Percentiles rank a stretch among this genome's conserved stretches.
Conservation (phyloP, 2,797 vertebrate species). For the Sciurus carolinensis region DNA sequence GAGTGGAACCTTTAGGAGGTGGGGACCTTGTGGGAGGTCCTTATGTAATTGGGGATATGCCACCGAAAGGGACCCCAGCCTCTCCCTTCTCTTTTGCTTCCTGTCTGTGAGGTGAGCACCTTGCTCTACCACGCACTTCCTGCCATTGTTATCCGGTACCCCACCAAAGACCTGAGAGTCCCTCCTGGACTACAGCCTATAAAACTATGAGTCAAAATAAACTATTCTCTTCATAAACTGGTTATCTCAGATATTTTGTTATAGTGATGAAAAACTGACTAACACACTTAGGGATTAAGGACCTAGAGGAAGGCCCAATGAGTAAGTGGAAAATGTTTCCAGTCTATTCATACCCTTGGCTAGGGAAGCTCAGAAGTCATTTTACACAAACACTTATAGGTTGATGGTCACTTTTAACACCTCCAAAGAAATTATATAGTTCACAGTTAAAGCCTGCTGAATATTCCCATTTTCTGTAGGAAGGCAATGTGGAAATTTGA, state of each 20-base stretch:
- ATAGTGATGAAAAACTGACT: neutral
- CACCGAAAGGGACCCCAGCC: neutral
- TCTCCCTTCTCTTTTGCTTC: neutral
- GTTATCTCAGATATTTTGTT: neutral
- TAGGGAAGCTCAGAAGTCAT: neutral
- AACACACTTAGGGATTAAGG: neutral
- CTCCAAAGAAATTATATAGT: neutral
- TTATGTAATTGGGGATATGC: no score
- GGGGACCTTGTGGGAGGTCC: neutral
- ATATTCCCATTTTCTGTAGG: slow-evolving; percentile 12
- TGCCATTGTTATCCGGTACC: neutral
- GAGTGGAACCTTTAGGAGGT: neutral
- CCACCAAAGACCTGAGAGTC: neutral
- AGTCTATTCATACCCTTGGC: neutral
- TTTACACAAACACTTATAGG: neutral
- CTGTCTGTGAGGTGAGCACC: neutral
- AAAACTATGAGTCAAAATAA: neutral
- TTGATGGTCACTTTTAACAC: neutral
- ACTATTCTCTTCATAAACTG: neutral
- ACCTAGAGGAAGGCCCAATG: neutral
- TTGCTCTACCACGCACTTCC: neutral
- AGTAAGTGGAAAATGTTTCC: neutral
- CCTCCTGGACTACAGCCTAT: neutral
- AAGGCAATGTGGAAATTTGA: slow-evolving; percentile 51
- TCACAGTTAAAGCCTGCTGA: neutral